These are phyloP conservation scores for Rugalucina vietnamica DNA, from an alignment of 2,888 invertebrate species.

Conservation along the genomic window DNA sequence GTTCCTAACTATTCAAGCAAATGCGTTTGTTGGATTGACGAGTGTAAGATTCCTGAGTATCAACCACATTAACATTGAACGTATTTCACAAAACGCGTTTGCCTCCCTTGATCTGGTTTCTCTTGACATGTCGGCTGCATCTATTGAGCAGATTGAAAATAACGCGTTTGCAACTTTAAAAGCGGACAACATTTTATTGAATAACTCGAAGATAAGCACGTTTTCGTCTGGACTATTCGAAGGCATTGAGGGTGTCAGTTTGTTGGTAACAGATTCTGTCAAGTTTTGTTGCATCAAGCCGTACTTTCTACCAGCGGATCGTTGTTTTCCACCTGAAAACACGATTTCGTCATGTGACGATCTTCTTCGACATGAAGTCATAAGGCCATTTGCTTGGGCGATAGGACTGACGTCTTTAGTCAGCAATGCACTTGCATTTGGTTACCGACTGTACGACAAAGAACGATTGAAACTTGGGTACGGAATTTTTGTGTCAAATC, in stretches of 20 bases:
- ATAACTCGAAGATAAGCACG: background rate
- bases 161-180: background rate
- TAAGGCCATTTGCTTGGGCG: background rate
- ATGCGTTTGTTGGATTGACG: background rate
- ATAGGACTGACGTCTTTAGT: background rate
- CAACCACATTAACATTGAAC: too few species aligned
- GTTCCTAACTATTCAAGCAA: background rate
- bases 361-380: background rate
- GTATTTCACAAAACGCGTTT: background rate
- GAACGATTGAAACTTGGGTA: conserved; percentile 34
- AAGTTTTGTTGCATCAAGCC: background rate
- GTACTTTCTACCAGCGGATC: background rate
- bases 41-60: background rate
- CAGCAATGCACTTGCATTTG: background rate
- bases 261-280: background rate
- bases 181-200: background rate
- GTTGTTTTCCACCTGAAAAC: background rate
- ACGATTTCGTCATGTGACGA: background rate
- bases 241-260: background rate
- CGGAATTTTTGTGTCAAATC: conserved; percentile 55
- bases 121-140: background rate
- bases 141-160: background rate
- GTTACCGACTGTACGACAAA: background rate
- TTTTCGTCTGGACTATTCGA: background rate
- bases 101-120: background rate